Evolutionary conservation across 2,888 invertebrate genomes (phyloP).

Genomic region (Zootermopsis nevadensis): DNA sequence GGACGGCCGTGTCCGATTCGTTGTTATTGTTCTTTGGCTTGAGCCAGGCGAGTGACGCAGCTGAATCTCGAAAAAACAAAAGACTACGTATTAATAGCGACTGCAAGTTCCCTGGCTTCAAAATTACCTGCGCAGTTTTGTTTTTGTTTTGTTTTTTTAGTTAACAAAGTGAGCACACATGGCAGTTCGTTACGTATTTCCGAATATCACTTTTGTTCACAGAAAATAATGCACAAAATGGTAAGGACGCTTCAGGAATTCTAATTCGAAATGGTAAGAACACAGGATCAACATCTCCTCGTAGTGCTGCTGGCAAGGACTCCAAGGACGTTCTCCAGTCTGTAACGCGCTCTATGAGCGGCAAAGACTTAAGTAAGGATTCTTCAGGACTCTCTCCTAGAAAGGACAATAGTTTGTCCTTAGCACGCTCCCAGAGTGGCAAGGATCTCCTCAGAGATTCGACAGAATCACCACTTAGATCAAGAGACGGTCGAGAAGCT

Average conservation of each 20-base stretch:
- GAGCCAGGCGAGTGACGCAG: too few species aligned
- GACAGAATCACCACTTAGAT: neutral
- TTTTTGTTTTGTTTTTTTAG: too few species aligned
- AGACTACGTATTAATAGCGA: too few species aligned
- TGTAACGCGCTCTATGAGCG: neutral
- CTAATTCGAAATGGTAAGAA: neutral
- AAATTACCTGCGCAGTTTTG: too few species aligned
- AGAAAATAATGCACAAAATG: constrained; percentile 11
- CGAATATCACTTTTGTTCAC: neutral
- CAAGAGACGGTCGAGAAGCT: neutral
- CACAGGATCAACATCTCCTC: neutral
- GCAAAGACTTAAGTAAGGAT: constrained; percentile 3
- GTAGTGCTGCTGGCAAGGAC: neutral
- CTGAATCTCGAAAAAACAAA: too few species aligned
- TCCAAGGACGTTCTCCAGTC: neutral
- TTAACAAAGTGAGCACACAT: too few species aligned
- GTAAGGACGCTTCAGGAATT: constrained; percentile 11
- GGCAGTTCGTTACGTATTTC: too few species aligned
- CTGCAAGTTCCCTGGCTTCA: too few species aligned
- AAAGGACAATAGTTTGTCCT: constrained; percentile 2
- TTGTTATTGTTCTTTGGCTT: too few species aligned
- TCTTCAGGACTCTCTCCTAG: neutral
- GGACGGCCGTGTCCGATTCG: too few species aligned
- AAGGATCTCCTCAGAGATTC: neutral
- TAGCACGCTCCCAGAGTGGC: constrained; percentile 18